Conservation (phyloP, 2,888 invertebrate species). For the Bhutanitis thaidina region DNA sequence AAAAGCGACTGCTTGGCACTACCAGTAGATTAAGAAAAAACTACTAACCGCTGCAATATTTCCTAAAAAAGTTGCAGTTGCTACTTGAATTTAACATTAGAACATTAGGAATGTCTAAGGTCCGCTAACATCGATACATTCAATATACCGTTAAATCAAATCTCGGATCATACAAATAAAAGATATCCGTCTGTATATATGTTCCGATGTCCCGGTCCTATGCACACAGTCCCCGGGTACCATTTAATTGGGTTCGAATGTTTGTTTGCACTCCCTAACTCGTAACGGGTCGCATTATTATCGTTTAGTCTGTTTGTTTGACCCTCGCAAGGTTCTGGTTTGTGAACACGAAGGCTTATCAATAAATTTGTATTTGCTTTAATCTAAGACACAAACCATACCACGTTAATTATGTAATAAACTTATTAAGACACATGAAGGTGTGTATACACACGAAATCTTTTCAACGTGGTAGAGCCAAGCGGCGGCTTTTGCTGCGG, state of each 20-base stretch:
- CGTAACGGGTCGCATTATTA: slow-evolving; percentile 41
- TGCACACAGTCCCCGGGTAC: slow-evolving; percentile 50
- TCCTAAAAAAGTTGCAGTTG: too few species aligned
- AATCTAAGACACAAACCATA: slow-evolving; percentile 1
- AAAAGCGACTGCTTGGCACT: too few species aligned
- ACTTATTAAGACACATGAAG: too few species aligned
- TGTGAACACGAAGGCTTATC: slow-evolving; percentile 28
- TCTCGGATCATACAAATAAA: slow-evolving; percentile 25
- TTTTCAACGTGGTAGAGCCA: too few species aligned
- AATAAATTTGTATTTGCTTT: slow-evolving; percentile 33
- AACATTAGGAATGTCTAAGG: too few species aligned
- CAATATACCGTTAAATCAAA: slow-evolving; percentile 19
- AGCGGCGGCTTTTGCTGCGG: too few species aligned
- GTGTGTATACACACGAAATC: too few species aligned
- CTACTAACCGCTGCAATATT: too few species aligned
- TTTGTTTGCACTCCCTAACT: slow-evolving; percentile 47
- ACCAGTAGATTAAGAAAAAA: too few species aligned
- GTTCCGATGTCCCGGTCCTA: slow-evolving; percentile 40
- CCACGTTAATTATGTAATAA: slow-evolving; percentile 4
- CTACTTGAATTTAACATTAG: too few species aligned
- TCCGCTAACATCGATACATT: neutral
- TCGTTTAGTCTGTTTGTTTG: slow-evolving; percentile 40
- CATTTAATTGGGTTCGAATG: slow-evolving; percentile 66
- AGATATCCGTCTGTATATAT: slow-evolving; percentile 21
- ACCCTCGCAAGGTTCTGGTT: slow-evolving; percentile 35